Base-by-base conservation (phyloP, 2,888 invertebrate species). In the Rhagium mordax region DNA sequence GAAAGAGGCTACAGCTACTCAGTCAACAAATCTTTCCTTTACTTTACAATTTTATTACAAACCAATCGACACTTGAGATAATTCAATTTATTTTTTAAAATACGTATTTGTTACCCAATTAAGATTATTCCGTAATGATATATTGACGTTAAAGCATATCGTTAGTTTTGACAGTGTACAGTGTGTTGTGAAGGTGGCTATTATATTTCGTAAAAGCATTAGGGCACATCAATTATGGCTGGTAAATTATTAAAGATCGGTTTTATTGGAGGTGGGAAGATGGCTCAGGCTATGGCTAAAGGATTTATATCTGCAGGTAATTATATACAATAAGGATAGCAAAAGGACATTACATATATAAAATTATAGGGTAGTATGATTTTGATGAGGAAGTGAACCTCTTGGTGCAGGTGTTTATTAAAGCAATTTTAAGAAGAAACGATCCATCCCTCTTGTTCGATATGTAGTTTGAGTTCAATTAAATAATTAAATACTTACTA, bases 231-330 rank as follows among this genome's bases (percentile, higher is more conserved):
- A 21, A 61, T 21, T 15, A 87, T 86, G 86, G 77, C 83, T 51
- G 80, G 82, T 49, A 89, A 88, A 73, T 88, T 91, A 86, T 81
- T 94, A 89, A 94, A 92, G 89, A 94, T 98, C 81, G 98, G 98
- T 2, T 97, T 98, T 86, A 91, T 98, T 57, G 98, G 98, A 1
- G 97, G 96, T 29, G 98, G 98, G 13, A 95, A 94, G 86, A 93
- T 98, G 92, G 98, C 97, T 0, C 96, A 96, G 84, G 97, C 97
- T 0, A 89, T 98, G 85, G 96, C 96, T 7, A 95, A 95, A 86
- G 97, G 97, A 76, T 95, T 98, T 81, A 93, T 97, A 83, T 90
- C 93, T 70, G 93, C 96, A 84, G 97, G 97, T 96, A 89, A 88
- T 84, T 41, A 16, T 16, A 24, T 20, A 48, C 20, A 60, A 71